A percentile compares a stretch with the other conserved stretches of the same genome.
Conservation (phyloP, 2,888 invertebrate species). For the Drosophila anomalipes region DNA sequence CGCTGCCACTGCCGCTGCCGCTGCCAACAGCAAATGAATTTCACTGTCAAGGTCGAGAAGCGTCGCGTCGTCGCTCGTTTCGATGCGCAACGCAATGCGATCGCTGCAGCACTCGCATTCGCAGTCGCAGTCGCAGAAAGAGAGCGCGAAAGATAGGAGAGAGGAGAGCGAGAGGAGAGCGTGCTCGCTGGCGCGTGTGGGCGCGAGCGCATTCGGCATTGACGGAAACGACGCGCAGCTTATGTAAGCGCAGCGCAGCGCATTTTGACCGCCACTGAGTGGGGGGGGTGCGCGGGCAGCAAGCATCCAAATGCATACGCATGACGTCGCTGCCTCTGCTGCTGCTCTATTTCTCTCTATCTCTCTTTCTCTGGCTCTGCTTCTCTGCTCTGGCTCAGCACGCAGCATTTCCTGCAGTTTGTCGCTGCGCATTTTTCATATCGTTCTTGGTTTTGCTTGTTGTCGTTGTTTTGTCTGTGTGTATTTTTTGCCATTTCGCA, state of each 20-base stretch:
- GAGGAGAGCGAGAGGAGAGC: slow-evolving; percentile 31
- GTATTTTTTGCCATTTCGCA: slow-evolving; percentile 51
- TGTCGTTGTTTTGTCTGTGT: slow-evolving; percentile 12
- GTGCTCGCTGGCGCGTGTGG: slow-evolving; percentile 52
- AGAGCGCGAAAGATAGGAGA: neutral
- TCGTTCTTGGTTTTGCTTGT: slow-evolving; percentile 29
- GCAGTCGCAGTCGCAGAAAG: slow-evolving; percentile 20
- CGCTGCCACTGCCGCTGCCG: slow-evolving; percentile 38
- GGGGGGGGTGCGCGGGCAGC: slow-evolving; percentile 15
- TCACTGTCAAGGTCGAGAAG: slow-evolving; percentile 84
- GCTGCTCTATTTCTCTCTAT: neutral
- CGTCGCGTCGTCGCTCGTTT: slow-evolving; percentile 69
- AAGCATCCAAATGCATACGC: slow-evolving; percentile 64
- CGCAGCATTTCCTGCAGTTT: slow-evolving; percentile 64
- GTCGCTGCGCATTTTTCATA: slow-evolving; percentile 61
- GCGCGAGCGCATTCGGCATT: slow-evolving; percentile 63
- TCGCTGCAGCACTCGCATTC: slow-evolving; percentile 52
- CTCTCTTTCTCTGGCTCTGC: slow-evolving; percentile 5
- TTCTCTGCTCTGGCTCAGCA: slow-evolving; percentile 3
- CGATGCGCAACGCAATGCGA: slow-evolving; percentile 79
- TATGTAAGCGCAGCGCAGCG: slow-evolving; percentile 62
- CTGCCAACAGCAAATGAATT: slow-evolving; percentile 71
- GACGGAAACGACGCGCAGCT: slow-evolving; percentile 72
- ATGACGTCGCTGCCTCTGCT: slow-evolving; percentile 40
- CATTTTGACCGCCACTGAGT: neutral